Percentiles rank a stretch among this genome's conserved stretches.
phyloP scores from a whole-genome alignment of 2,797 vertebrate genomes.

The Sphenopsis melanotis region DNA sequence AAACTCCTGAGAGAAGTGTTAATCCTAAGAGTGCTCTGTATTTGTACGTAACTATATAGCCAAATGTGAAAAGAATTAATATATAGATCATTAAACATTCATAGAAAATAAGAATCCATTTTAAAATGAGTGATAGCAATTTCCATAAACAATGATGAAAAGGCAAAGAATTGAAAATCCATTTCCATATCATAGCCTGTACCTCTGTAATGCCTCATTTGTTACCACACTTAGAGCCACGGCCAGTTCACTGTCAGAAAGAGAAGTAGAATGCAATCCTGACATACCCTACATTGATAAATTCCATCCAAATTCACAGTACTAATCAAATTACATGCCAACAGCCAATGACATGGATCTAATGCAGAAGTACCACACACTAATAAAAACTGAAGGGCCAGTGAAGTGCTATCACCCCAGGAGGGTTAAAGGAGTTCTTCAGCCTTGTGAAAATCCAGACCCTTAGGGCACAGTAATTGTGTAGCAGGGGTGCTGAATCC shows the following conservation, averaged over 20 bases:
- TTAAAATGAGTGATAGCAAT: neutral
- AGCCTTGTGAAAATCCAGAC: neutral
- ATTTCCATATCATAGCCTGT: neutral
- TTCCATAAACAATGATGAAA: neutral
- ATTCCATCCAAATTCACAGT: neutral
- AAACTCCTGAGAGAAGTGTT: neutral
- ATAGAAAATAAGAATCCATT: neutral
- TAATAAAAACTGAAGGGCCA: neutral
- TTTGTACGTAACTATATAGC: neutral
- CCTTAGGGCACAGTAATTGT: neutral
- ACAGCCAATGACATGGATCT: no score
- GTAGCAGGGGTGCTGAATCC: neutral
- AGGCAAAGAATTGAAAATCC: neutral
- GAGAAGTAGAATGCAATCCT: neutral
- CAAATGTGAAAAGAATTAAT: neutral
- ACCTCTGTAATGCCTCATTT: neutral
- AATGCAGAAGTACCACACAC: neutral
- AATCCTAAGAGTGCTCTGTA: neutral
- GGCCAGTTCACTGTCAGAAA: neutral
- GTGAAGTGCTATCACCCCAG: neutral
- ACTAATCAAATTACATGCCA: neutral
- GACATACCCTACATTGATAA: neutral
- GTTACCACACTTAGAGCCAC: neutral
- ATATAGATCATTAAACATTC: neutral
- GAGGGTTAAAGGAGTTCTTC: neutral